A percentile compares a stretch with the other conserved stretches of the same genome.
Conservation (phyloP, 1,140 invertebrate genomes). For the Mizuhopecten yessoensis region DNA sequence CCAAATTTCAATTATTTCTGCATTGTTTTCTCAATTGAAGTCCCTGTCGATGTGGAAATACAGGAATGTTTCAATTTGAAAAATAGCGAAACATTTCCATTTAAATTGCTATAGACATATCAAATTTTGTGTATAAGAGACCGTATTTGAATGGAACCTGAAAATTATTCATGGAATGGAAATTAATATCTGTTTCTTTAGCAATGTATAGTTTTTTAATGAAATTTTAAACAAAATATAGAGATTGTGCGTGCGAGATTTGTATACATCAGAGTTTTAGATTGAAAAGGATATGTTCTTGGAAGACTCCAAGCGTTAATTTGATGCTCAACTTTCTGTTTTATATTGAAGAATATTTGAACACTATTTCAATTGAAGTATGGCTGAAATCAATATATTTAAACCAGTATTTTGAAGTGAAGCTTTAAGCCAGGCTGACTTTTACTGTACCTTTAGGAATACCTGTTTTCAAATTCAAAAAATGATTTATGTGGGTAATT, state of each 20-base stretch:
- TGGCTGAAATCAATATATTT: background rate
- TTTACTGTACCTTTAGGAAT: background rate
- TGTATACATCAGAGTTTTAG: background rate
- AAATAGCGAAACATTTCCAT: background rate
- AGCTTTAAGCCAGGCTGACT: background rate
- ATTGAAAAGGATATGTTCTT: background rate
- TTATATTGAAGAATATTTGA: background rate
- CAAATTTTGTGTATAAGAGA: background rate
- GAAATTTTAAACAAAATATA: background rate
- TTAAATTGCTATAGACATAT: background rate
- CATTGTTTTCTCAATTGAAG: background rate
- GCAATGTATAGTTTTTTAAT: background rate
- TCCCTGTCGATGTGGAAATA: background rate
- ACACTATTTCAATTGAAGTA: background rate
- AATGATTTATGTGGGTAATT: background rate
- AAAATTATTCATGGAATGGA: slow-evolving; percentile 1
- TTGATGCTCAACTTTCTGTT: background rate
- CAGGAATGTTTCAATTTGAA: background rate
- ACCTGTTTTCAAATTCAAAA: background rate
- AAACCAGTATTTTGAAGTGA: background rate
- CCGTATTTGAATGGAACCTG: background rate
- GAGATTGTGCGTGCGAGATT: background rate
- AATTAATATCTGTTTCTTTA: background rate
- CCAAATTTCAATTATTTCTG: background rate
- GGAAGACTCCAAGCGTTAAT: background rate